phyloP scores from a whole-genome alignment of 2,113 vertebrate genomes.

The Castor canadensis region DNA sequence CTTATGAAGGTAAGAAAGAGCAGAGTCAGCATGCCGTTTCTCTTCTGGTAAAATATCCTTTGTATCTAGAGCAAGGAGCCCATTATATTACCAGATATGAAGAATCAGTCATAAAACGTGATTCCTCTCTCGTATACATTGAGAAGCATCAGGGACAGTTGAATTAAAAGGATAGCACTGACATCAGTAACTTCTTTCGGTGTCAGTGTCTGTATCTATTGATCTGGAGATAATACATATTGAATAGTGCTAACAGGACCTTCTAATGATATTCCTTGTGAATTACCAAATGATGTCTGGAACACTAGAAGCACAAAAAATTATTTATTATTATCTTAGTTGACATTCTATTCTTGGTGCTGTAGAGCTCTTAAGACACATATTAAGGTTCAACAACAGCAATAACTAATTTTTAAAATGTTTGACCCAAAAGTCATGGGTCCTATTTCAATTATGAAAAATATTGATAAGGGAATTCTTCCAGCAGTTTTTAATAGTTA shows the following conservation, averaged over 20 bases:
- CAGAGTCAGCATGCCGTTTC: neutral
- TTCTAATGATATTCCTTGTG: neutral
- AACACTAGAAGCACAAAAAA: neutral
- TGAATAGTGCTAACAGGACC: neutral
- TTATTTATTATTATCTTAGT: neutral
- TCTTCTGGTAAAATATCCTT: neutral
- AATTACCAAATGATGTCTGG: neutral
- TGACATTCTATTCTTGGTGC: neutral
- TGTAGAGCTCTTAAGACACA: fast-evolving
- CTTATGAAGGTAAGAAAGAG: neutral
- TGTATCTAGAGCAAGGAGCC: neutral
- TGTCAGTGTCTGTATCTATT: neutral
- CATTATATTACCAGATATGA: neutral
- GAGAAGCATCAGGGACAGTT: neutral
- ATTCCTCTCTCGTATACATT: neutral
- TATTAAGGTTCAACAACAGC: neutral
- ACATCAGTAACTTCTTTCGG: neutral
- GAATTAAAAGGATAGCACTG: neutral
- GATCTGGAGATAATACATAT: neutral
- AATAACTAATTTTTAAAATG: neutral
- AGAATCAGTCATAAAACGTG: neutral
- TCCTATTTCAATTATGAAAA: neutral
- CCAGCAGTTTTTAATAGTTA: neutral
- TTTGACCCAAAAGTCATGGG: neutral
- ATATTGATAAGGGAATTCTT: neutral